These are phyloP conservation scores for Avahi laniger DNA, from an alignment of 2,797 vertebrate genomes.

Conservation along the genomic window DNA sequence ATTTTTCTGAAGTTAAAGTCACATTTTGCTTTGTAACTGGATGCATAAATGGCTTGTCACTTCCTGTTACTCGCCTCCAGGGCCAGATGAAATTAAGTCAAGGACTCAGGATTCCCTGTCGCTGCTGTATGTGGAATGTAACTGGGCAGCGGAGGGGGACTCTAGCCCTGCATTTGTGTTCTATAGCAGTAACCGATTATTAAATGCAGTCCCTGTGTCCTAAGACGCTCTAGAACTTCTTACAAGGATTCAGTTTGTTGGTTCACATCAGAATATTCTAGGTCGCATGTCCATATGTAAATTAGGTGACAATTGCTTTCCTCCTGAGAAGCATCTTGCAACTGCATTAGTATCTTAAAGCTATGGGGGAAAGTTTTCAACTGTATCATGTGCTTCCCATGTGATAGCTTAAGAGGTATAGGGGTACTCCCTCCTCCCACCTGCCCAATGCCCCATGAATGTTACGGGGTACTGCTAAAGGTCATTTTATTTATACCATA, in stretches of 20 bases:
- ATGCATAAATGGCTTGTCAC: not conserved
- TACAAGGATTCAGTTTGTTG: not conserved
- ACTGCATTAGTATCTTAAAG: not conserved
- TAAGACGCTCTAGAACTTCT: not conserved
- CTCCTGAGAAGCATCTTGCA: not conserved
- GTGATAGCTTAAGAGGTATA: not conserved
- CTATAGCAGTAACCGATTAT: not conserved
- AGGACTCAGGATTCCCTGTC: not conserved
- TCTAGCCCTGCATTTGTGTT: not conserved
- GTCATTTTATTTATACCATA: not conserved
- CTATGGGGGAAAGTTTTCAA: not conserved
- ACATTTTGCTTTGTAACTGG: not conserved
- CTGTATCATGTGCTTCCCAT: not conserved
- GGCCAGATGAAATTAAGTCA: not conserved
- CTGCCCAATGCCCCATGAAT: too few species aligned
- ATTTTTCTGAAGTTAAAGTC: not conserved
- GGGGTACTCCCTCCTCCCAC: too few species aligned
- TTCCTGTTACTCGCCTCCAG: not conserved
- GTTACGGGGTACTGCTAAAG: too few species aligned
- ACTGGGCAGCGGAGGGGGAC: not conserved
- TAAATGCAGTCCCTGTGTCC: not conserved
- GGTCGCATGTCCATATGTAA: not conserved
- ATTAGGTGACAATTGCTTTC: not conserved
- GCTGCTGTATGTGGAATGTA: not conserved
- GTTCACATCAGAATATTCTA: not conserved